These are phyloP conservation scores for Heterodera carotae DNA, from an alignment of 1,140 invertebrate species.

Conservation along the genomic window DNA sequence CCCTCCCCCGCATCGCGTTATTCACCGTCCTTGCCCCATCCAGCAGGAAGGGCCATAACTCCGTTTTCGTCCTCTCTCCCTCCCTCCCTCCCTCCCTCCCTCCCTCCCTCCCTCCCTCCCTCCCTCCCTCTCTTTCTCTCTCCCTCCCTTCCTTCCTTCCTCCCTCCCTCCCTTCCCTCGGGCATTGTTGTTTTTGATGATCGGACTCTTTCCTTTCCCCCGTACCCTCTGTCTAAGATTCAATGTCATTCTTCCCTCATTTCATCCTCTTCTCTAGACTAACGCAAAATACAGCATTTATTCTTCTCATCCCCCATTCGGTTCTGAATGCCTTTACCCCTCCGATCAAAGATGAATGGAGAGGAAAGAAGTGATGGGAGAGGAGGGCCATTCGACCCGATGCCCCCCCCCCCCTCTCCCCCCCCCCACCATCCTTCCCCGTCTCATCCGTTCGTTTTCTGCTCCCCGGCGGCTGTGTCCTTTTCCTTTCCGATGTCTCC, in stretches of 20 bases:
- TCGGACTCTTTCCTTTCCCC: too few relatives aligned
- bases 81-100: too few relatives aligned
- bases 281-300: neutral
- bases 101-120: too few relatives aligned
- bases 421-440: too few relatives aligned
- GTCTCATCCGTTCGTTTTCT: neutral
- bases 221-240: neutral
- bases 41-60: neutral
- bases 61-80: neutral
- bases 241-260: neutral
- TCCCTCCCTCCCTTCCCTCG: neutral
- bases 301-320: neutral
- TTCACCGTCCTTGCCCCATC: neutral
- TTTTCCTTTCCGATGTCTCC: neutral
- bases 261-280: too few relatives aligned
- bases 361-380: neutral
- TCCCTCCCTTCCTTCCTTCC: neutral
- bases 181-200: too few relatives aligned
- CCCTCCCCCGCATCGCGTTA: neutral
- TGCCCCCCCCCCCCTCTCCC: neutral
- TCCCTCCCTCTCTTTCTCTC: too few relatives aligned
- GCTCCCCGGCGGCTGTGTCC: neutral
- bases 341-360: slow-evolving; percentile 1
- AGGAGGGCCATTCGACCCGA: neutral
- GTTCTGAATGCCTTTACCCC: neutral